phyloP scores from a whole-genome alignment of 92 coral and sea anemone genomes.

The Muricea muricata region DNA sequence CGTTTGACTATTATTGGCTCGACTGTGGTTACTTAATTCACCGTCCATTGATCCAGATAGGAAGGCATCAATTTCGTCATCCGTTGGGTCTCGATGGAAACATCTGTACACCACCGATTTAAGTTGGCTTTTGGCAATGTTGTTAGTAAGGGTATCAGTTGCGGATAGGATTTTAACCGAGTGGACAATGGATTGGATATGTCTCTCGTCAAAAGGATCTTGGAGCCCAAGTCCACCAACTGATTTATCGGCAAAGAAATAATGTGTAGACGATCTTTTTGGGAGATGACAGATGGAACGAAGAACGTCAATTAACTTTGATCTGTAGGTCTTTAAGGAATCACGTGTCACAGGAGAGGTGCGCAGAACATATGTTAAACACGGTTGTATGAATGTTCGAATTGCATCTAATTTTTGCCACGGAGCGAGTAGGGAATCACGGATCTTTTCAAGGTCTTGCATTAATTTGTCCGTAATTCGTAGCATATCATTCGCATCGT shows the following conservation, averaged over 20 bases:
- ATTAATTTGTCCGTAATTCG: background rate
- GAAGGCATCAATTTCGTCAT: background rate
- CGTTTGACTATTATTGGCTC: background rate
- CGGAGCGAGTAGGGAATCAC: background rate
- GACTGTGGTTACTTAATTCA: background rate
- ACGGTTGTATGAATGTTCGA: background rate
- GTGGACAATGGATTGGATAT: background rate
- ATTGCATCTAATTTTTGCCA: background rate
- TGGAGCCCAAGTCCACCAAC: conserved; percentile 2
- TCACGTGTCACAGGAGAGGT: background rate
- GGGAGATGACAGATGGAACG: background rate
- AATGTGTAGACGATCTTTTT: background rate
- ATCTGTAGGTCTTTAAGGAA: background rate
- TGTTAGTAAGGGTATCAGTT: background rate
- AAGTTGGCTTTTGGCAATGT: background rate
- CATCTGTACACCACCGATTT: background rate
- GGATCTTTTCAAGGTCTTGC: background rate
- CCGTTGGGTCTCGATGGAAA: background rate
- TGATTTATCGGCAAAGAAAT: background rate
- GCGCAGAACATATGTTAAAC: background rate
- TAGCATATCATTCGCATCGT: background rate
- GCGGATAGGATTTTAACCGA: background rate
- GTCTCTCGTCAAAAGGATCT: conserved; percentile 1
- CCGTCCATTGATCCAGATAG: background rate
- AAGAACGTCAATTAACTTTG: background rate